Conservation (phyloP, 37 sponge, comb jelly and placozoan species). For the Hexactinellida sp. region DNA sequence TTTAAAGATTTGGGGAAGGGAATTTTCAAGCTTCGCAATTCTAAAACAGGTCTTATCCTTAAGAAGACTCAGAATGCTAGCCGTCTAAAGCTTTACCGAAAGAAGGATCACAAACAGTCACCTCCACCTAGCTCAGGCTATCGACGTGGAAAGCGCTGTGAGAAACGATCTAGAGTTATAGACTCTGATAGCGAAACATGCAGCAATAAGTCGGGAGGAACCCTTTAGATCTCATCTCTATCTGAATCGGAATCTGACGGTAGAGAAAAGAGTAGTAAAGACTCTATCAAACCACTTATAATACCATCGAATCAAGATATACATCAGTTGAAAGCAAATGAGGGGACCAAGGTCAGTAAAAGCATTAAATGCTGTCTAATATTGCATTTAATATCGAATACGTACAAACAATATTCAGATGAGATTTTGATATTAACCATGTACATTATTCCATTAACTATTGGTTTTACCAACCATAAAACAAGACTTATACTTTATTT, state of each 20-base stretch:
- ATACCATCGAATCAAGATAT: background rate
- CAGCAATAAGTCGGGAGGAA: too few species aligned
- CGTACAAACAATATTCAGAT: background rate
- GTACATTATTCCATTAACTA: background rate
- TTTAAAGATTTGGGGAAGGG: conserved; percentile 15
- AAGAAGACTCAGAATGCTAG: conserved; percentile 18
- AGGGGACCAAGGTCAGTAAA: background rate
- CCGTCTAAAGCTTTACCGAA: conserved; percentile 26
- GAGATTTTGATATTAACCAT: too few species aligned
- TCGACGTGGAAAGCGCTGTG: too few species aligned
- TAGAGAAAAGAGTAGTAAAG: too few species aligned
- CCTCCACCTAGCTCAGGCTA: too few species aligned
- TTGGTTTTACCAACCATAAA: background rate
- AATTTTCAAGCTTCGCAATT: conserved; percentile 22
- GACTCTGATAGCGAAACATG: background rate
- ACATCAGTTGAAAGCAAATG: conserved; percentile 3
- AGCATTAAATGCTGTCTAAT: too few species aligned
- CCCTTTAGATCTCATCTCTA: too few species aligned
- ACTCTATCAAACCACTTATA: too few species aligned
- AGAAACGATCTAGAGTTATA: background rate
- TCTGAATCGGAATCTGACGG: too few species aligned
- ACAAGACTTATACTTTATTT: background rate
- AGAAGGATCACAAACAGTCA: background rate
- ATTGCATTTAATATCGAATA: too few species aligned
- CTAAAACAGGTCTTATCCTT: conserved; percentile 16